These are phyloP conservation scores for Timandra comae DNA, from an alignment of 2,888 invertebrate species.

Conservation along the genomic window DNA sequence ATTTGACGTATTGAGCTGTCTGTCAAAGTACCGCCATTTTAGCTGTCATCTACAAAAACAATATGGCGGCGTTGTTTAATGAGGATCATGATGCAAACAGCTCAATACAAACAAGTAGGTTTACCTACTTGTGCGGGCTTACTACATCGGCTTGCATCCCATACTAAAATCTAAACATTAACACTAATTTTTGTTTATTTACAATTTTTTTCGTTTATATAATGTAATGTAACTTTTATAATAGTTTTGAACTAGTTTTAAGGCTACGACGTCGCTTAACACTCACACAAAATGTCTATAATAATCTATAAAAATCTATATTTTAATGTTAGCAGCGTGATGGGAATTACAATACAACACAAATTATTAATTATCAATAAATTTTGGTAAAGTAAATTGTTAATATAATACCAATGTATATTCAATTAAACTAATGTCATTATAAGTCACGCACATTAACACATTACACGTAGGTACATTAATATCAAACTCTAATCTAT, in stretches of 20 bases:
- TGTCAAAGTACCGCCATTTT: conserved; percentile 16
- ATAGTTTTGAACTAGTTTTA: conserved; percentile 76
- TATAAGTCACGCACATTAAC: conserved; percentile 60
- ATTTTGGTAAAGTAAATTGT: conserved; percentile 37
- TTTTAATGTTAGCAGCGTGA: conserved; percentile 56
- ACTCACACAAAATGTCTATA: conserved; percentile 59
- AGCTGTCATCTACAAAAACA: conserved; percentile 2
- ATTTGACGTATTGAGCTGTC: conserved; percentile 28
- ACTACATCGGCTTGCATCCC: conserved; percentile 51
- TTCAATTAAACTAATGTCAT: conserved; percentile 24
- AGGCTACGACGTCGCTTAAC: conserved; percentile 70
- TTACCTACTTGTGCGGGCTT: conserved; percentile 41
- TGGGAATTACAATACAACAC: conserved; percentile 25
- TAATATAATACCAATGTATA: conserved; percentile 40
- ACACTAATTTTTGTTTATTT: conserved; percentile 62
- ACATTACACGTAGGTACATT: conserved; percentile 42
- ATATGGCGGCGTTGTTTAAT: conserved; percentile 9
- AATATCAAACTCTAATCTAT: conserved; percentile 49
- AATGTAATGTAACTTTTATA: conserved; percentile 30
- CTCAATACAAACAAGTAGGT: conserved; percentile 31
- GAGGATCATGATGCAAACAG: conserved; percentile 7
- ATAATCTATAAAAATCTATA: conserved; percentile 14
- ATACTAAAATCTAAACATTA: conserved; percentile 57
- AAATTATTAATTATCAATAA: conserved; percentile 24
- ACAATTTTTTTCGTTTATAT: conserved; percentile 52